Conservation (phyloP, 2,113 vertebrate species). For the Tichodroma muraria region DNA sequence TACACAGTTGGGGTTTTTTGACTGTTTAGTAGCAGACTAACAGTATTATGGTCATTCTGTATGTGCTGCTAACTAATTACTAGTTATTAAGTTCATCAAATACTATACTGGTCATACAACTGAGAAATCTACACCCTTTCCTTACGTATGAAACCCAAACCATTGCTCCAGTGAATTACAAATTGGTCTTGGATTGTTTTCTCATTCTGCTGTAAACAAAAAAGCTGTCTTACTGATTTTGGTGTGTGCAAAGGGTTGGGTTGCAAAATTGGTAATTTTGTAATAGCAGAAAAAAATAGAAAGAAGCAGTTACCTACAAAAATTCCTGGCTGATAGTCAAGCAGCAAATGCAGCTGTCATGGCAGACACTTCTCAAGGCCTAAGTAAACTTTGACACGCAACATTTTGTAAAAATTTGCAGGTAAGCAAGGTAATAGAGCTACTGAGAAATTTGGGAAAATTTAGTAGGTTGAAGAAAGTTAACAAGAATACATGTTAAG, state of each 20-base stretch:
- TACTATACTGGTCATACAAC: neutral
- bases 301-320: neutral
- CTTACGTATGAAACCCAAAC: neutral
- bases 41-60: neutral
- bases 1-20: neutral
- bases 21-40: neutral
- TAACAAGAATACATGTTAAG: neutral
- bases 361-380: neutral
- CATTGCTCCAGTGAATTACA: neutral
- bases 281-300: neutral
- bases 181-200: neutral
- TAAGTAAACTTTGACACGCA: neutral
- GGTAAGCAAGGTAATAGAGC: neutral
- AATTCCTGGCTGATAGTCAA: neutral
- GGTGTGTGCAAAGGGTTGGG: neutral
- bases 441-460: neutral
- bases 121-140: neutral
- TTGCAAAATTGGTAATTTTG: neutral
- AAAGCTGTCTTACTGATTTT: neutral
- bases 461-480: neutral
- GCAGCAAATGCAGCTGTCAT: neutral
- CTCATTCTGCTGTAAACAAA: neutral
- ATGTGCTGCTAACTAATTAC: neutral
- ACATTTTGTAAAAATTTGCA: neutral
- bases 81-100: neutral